Base-by-base conservation (phyloP, 2,113 vertebrate species). In the Passer domesticus region DNA sequence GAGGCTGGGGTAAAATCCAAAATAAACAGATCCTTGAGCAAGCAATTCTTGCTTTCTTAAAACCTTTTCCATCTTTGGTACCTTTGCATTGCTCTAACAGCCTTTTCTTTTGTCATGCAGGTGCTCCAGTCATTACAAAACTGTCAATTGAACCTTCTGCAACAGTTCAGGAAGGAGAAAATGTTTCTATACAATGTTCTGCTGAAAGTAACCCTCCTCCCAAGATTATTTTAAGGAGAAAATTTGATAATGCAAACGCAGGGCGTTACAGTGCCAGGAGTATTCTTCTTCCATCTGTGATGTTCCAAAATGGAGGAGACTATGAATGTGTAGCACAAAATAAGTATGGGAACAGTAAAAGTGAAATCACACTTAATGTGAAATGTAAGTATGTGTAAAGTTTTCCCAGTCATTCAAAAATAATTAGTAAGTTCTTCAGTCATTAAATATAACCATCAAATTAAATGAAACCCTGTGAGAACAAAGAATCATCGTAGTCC, bases 321-420 rank as follows among this genome's bases (percentile, higher is more conserved):
- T 97, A 97, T 21, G 89, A 96, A 92, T 97, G 96, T 67, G 17
- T 91, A 74, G 95, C 92, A 85, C 67, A 95, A 91, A 97, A 97
- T 82, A 52, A 82, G 25, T 93, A 94, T 60, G 96, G 96, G 28
- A 76, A 49, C 56, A 94, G 22, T 15, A 95, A 49, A 84, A 75
- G 53, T 19, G 83, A 91, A 90, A 39, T 87, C 87, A 85, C 89
- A 46, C 94, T 97, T 46, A 91, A 64, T 53, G 97, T 97, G 60
- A 44, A 87, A 76, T 96, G 97, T 97, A 95, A 97, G 97, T 97
- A 85, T 50, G 13, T n/a, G 15, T 74, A 31, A 69, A 76, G 5
- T 80, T 74, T 91, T 44, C 59, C 30, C 31, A 49, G 12, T 78
- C 1, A 52, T 63, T 78, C 81, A 66, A 66, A 82, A 67, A 31